Evolutionary conservation across 2,888 invertebrate genomes (phyloP).

Genomic region (Agrilus cyanescens): DNA sequence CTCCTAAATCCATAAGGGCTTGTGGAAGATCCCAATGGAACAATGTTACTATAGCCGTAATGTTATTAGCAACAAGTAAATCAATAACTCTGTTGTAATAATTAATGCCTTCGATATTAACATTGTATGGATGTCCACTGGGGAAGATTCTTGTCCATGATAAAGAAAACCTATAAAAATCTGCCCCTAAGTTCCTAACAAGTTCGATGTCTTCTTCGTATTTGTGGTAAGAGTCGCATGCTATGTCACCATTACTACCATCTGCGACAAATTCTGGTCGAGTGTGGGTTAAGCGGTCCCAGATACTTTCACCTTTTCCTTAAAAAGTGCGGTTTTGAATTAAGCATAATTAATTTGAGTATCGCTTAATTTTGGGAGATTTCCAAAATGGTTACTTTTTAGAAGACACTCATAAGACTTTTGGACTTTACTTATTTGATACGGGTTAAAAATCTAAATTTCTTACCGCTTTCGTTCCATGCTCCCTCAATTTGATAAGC

Average conservation of each 20-base stretch:
- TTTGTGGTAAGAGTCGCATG: conserved; percentile 13
- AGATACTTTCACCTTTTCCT: conserved; percentile 39
- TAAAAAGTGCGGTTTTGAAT: conserved; percentile 15
- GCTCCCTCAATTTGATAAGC: conserved; percentile 46
- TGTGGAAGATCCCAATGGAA: conserved; percentile 58
- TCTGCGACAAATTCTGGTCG: conserved; percentile 39
- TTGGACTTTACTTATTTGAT: neutral
- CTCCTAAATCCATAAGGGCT: conserved; percentile 22
- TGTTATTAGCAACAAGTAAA: conserved; percentile 36
- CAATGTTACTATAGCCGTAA: conserved; percentile 50
- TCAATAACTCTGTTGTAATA: conserved; percentile 51
- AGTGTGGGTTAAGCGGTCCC: conserved; percentile 39
- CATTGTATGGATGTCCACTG: conserved; percentile 37
- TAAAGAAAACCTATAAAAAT: conserved; percentile 45
- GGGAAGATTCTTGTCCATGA: conserved; percentile 57
- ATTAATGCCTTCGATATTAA: conserved; percentile 48
- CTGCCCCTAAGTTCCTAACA: conserved; percentile 40
- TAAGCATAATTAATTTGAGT: neutral
- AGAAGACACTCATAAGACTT: neutral
- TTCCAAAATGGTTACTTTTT: neutral
- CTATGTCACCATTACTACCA: conserved; percentile 20
- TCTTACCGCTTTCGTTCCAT: conserved; percentile 33
- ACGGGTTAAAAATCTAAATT: neutral
- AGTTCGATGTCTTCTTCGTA: conserved; percentile 25
- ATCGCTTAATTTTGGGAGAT: neutral